Evolutionary conservation across 30 jellyfish, hydroid and myxozoan genomes (phyloP).

Genomic region (Mastigias papua): DNA sequence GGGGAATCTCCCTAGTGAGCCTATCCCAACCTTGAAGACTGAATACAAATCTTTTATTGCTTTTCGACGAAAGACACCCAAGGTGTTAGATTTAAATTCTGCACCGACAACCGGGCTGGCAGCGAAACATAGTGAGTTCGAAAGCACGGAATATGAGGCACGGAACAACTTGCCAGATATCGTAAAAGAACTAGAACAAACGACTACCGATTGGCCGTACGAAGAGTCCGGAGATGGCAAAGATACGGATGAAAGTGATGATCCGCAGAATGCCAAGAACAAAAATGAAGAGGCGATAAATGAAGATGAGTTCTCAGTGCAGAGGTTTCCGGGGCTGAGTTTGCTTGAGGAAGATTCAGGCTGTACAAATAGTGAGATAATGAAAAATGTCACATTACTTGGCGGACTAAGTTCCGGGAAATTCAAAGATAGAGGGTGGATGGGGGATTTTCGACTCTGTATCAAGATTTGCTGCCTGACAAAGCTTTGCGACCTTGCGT

Average conservation of each 20-base stretch:
- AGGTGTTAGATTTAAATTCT: neutral
- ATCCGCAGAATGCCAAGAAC: neutral
- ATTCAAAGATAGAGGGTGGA: conserved; percentile 88
- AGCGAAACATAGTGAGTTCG: neutral
- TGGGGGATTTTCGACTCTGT: conserved; percentile 86
- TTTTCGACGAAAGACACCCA: neutral
- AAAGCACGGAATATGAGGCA: neutral
- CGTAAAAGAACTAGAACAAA: conserved; percentile 1
- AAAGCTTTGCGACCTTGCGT: conserved; percentile 89
- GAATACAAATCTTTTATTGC: neutral
- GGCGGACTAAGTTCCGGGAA: conserved; percentile 89
- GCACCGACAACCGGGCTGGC: neutral
- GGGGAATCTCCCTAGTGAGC: neutral
- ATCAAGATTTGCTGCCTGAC: conserved; percentile 85
- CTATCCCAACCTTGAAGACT: neutral
- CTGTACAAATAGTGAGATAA: conserved; percentile 89
- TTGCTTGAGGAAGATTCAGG: conserved; percentile 81
- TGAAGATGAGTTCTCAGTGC: conserved; percentile 24
- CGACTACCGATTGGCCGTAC: neutral
- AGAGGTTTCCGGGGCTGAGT: conserved; percentile 73
- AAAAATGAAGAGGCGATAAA: neutral
- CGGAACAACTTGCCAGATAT: neutral
- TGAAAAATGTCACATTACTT: conserved; percentile 84
- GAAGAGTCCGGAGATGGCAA: conserved; percentile 50
- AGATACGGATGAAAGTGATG: neutral